Percentiles rank a stretch among this genome's conserved stretches.
phyloP scores from a whole-genome alignment of 2,888 invertebrate genomes.

The Clepsis dumicolana region DNA sequence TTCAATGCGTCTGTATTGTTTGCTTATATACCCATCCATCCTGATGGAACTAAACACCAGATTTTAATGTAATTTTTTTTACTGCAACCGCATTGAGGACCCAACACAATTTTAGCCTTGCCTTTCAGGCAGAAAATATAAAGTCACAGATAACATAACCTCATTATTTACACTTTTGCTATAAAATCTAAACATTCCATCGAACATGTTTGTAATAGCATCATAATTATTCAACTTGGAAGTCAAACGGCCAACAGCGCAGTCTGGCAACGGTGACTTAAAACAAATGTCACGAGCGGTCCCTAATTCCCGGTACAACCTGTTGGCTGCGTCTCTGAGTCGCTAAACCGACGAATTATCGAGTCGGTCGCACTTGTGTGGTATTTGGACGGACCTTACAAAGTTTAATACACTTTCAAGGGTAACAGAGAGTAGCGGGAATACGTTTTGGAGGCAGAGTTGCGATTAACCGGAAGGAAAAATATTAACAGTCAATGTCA shows the following conservation, averaged over 20 bases:
- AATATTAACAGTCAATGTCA: too few relatives aligned
- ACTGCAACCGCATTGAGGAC: too few relatives aligned
- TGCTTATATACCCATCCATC: too few relatives aligned
- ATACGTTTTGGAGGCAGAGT: neutral
- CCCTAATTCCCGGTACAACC: constrained; percentile 62
- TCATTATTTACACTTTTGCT: too few relatives aligned
- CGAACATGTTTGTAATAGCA: too few relatives aligned
- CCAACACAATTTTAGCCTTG: too few relatives aligned
- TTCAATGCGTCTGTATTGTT: too few relatives aligned
- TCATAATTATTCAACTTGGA: neutral
- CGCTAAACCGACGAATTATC: constrained; percentile 39
- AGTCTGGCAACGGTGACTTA: constrained; percentile 9
- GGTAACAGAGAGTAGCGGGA: neutral
- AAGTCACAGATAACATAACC: too few relatives aligned
- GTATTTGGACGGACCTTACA: constrained; percentile 22
- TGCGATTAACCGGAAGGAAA: neutral
- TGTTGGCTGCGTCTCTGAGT: constrained; percentile 58
- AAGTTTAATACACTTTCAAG: neutral
- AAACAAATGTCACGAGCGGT: constrained; percentile 37
- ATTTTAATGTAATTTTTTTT: too few relatives aligned
- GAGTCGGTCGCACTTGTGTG: constrained; percentile 51
- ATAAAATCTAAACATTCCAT: too few relatives aligned
- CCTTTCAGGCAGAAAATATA: too few relatives aligned
- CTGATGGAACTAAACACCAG: too few relatives aligned
- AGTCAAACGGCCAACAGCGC: neutral